Percentiles rank a stretch among this genome's conserved stretches.
Evolutionary conservation across 2,113 vertebrate species (phyloP).

Genomic region (Herpailurus yagouaroundi): DNA sequence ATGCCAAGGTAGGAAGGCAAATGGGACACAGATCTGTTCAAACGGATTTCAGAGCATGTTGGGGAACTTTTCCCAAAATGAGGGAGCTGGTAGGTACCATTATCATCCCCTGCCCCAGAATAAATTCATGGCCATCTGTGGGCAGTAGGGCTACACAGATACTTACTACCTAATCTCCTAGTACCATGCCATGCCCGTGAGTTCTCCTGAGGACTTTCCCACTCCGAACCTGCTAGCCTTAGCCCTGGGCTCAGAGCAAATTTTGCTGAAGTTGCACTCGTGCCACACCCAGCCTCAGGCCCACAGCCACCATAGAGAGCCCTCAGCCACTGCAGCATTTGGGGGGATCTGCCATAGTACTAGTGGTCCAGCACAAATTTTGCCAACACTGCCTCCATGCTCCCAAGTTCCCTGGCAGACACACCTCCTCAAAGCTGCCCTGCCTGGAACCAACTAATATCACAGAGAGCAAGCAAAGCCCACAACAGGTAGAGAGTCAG

Average conservation of each 20-base stretch:
- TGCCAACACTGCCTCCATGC: neutral
- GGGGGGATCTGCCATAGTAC: neutral
- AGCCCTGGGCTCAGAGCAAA: neutral
- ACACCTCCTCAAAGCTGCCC: neutral
- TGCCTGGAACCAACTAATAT: neutral
- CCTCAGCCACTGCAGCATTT: neutral
- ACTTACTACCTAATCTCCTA: neutral
- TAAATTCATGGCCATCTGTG: neutral
- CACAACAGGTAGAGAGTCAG: neutral
- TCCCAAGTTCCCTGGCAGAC: neutral
- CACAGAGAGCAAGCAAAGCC: neutral
- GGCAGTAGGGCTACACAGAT: neutral
- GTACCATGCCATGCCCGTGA: neutral
- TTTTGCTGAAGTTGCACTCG: neutral
- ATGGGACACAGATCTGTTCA: neutral
- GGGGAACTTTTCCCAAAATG: neutral
- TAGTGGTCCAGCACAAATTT: neutral
- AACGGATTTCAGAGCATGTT: neutral
- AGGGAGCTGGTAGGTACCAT: neutral
- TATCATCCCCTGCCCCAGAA: neutral
- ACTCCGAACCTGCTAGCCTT: neutral
- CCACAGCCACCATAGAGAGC: neutral
- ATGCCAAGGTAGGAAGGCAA: neutral
- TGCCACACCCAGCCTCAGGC: neutral
- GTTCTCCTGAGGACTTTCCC: neutral